Evolutionary conservation across 30 jellyfish, hydroid and myxozoan species (phyloP), one percentile per base, ranked within the genome.

Genomic region (Cassiopea andromeda): DNA sequence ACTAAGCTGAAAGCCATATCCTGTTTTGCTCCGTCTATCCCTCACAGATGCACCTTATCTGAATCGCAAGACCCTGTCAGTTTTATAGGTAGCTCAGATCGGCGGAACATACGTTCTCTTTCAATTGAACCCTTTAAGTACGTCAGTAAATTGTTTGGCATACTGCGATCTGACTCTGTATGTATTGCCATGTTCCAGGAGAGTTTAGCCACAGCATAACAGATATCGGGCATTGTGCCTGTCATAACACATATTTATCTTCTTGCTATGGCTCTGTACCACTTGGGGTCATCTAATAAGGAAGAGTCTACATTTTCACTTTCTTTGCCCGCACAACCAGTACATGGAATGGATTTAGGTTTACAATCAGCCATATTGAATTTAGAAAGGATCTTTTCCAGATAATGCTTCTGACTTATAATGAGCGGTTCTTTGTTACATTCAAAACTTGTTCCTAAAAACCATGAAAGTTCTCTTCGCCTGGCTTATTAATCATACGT

Each of bases 311-410:
- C 64, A 76, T 46, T 47, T 76, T 46, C 85, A 46, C 57, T 76
- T 76, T 59, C 69, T 64, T 76, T 76, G 70, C 46, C 48, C 45
- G 85, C 48, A 50, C 64, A 5, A 76, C 85, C 46, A 43, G 44
- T 70, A 76, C 95, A 88, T 13, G 95, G 95, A n/a, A 85, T 86
- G n/a, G 92, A 15, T 10, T 94, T 43, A 48, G 97, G 95, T 73
- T 71, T 89, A 81, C 94, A 81, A n/a, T 89, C 90, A 17, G 69
- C 18, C 89, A 89, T 68, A 19, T 84, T 82, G 60, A 89, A 89
- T 44, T 49, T 58, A 38, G 44, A 59, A 17, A 77, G 73, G n/a
- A 77, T 54, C 57, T 64, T 77, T 64, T 77, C 60, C 57, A 77
- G 10, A 77, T 77, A 77, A 14, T 77, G 49, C 44, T 59, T 77